Percentiles rank a stretch among this genome's conserved stretches.
Conservation (phyloP, 1,140 invertebrate species). For the Eumaeus atala region DNA sequence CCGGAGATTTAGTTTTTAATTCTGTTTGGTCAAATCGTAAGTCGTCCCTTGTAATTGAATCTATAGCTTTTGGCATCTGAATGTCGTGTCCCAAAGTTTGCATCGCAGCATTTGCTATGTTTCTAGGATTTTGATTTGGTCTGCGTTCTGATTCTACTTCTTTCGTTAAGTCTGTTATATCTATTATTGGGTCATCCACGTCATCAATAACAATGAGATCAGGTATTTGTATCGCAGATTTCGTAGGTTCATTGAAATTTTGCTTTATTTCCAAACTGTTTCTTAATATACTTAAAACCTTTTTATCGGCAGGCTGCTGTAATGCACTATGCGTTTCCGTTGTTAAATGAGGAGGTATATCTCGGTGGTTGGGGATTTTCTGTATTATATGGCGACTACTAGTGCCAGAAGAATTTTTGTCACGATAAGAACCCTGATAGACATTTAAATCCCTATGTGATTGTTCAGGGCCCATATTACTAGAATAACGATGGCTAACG, state of each 20-base stretch:
- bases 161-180: slow-evolving; percentile 61
- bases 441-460: slow-evolving; percentile 37
- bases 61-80: slow-evolving; percentile 80
- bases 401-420: slow-evolving; percentile 45
- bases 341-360: slow-evolving; percentile 43
- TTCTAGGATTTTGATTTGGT: slow-evolving; percentile 56
- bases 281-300: slow-evolving; percentile 79
- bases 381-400: slow-evolving; percentile 67
- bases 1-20: slow-evolving; percentile 48
- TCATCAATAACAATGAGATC: slow-evolving; percentile 71
- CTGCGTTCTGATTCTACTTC: slow-evolving; percentile 41
- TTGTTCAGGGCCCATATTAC: slow-evolving; percentile 36
- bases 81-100: slow-evolving; percentile 75
- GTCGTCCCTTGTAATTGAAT: slow-evolving; percentile 52
- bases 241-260: slow-evolving; percentile 69
- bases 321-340: slow-evolving; percentile 46
- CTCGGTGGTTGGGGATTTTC: slow-evolving; percentile 57
- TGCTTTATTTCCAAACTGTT: slow-evolving; percentile 81
- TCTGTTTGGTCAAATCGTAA: slow-evolving; percentile 42
- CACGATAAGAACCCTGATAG: slow-evolving; percentile 50
- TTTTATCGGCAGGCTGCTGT: slow-evolving; percentile 76
- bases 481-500: slow-evolving; percentile 43
- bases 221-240: slow-evolving; percentile 57
- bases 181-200: slow-evolving; percentile 61
- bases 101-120: slow-evolving; percentile 71